Evolutionary conservation across 2,888 invertebrate genomes (phyloP).

Genomic region (Clusia tigrina): DNA sequence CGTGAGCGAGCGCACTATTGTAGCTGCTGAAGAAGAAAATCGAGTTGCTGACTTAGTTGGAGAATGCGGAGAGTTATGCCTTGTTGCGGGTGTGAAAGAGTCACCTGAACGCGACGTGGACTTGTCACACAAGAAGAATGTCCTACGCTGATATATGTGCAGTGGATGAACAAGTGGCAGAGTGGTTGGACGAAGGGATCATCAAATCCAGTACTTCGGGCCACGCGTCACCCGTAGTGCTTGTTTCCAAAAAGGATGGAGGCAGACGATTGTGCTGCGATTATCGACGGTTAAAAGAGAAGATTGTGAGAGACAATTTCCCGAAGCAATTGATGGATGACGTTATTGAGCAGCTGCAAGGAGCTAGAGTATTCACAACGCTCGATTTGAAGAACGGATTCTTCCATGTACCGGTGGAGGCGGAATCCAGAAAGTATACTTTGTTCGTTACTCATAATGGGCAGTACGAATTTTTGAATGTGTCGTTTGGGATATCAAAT

Average conservation of each 20-base stretch:
- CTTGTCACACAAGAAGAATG: constrained; percentile 24
- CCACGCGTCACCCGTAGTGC: constrained; percentile 24
- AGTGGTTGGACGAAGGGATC: constrained; percentile 18
- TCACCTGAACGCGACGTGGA: too few species aligned
- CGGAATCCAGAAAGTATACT: constrained; percentile 27
- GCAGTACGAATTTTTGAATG: constrained; percentile 33
- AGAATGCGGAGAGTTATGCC: too few species aligned
- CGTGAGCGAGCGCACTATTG: too few species aligned
- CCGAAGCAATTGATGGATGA: constrained; percentile 15
- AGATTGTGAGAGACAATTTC: constrained; percentile 21
- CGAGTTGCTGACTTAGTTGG: too few species aligned
- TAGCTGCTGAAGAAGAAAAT: too few species aligned
- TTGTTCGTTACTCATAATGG: constrained; percentile 31
- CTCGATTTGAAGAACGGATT: constrained; percentile 33
- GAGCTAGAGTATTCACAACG: constrained; percentile 28
- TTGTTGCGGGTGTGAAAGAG: too few species aligned
- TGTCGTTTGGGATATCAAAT: constrained; percentile 33
- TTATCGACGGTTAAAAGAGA: constrained; percentile 24
- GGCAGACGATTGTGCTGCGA: constrained; percentile 24
- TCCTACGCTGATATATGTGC: constrained; percentile 12
- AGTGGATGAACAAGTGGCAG: constrained; percentile 19
- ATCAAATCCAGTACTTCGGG: constrained; percentile 14
- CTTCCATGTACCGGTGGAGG: constrained; percentile 34
- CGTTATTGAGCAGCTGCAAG: constrained; percentile 19
- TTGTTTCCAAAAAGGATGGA: constrained; percentile 26